These are phyloP conservation scores for Cataglyphis rosenhaueri DNA, from an alignment of 2,888 invertebrate species.

Conservation along the genomic window DNA sequence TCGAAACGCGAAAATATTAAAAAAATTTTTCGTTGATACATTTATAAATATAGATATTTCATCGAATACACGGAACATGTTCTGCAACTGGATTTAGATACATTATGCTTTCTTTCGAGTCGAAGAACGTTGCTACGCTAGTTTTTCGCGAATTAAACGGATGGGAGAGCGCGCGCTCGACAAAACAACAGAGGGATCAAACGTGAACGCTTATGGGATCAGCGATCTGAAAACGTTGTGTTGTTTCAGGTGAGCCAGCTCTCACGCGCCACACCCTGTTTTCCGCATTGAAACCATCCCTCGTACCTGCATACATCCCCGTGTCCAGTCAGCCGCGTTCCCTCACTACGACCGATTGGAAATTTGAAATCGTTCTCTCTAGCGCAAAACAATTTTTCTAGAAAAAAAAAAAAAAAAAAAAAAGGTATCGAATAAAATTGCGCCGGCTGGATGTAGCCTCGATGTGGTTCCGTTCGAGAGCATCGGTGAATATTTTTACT, in stretches of 20 bases:
- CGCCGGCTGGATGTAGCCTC: slow-evolving; percentile 36
- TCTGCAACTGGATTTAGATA: slow-evolving; percentile 3
- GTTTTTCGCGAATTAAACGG: slow-evolving; percentile 74
- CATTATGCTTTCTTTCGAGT: slow-evolving; percentile 45
- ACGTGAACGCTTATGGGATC: slow-evolving; percentile 84
- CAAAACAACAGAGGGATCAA: slow-evolving; percentile 84
- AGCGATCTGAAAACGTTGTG: slow-evolving; percentile 85
- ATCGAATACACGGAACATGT: slow-evolving; percentile 14
- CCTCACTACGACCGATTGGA: slow-evolving; percentile 70
- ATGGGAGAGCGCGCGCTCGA: slow-evolving; percentile 77
- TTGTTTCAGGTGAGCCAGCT: slow-evolving; percentile 85
- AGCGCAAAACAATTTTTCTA: slow-evolving; percentile 66
- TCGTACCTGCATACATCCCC: slow-evolving; percentile 44
- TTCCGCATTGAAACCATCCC: slow-evolving; percentile 70
- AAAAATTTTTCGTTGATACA: neutral
- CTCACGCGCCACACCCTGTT: slow-evolving; percentile 81
- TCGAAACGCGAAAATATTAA: neutral
- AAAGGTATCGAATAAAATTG: slow-evolving; percentile 41
- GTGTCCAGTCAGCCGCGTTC: slow-evolving; percentile 46
- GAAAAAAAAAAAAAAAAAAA: slow-evolving; percentile 36
- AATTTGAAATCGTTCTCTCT: slow-evolving; percentile 75
- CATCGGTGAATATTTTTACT: slow-evolving; percentile 45
- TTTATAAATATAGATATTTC: slow-evolving; percentile 6
- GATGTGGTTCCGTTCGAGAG: slow-evolving; percentile 28
- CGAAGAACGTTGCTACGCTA: slow-evolving; percentile 62